Percentiles rank a stretch among this genome's conserved stretches.
These are phyloP conservation scores for Mesopsocus fuscifrons DNA, from an alignment of 2,888 invertebrate species.

Conservation along the genomic window DNA sequence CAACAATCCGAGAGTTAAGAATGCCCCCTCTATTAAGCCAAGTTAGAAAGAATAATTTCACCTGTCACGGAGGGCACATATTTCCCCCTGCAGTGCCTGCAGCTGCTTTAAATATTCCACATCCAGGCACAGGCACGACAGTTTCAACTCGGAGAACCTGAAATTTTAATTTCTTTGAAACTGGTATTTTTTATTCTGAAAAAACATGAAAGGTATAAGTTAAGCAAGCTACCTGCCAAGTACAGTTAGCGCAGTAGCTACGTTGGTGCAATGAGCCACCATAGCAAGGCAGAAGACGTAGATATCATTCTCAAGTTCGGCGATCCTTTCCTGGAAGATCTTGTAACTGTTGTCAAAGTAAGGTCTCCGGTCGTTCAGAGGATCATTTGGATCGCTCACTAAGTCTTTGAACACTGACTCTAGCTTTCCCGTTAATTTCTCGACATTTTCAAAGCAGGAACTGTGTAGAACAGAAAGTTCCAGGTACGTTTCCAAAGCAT, in stretches of 20 bases:
- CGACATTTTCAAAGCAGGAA: conserved; percentile 64
- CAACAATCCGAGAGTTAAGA: too few relatives aligned
- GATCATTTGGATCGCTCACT: conserved; percentile 53
- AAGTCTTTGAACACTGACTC: conserved; percentile 43
- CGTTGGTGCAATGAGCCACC: conserved; percentile 17
- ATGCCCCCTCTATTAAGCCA: too few relatives aligned
- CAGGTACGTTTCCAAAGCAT: conserved; percentile 49
- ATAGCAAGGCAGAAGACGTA: conserved; percentile 42
- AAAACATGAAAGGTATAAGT: too few relatives aligned
- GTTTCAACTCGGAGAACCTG: conserved; percentile 53
- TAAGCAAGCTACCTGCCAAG: conserved; percentile 8
- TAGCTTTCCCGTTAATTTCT: conserved; percentile 47
- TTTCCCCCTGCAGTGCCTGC: conserved; percentile 43
- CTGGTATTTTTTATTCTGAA: too few relatives aligned
- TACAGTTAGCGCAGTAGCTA: conserved; percentile 8
- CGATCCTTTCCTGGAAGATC: conserved; percentile 45
- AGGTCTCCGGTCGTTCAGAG: conserved; percentile 53
- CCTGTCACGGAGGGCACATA: conserved; percentile 48
- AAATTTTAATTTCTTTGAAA: too few relatives aligned
- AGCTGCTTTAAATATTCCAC: conserved; percentile 54
- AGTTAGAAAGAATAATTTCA: too few relatives aligned
- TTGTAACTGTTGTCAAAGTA: conserved; percentile 62
- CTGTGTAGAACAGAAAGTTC: conserved; percentile 53
- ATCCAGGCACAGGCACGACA: conserved; percentile 52
- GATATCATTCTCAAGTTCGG: conserved; percentile 52